Percentiles rank a stretch among this genome's conserved stretches.
These are phyloP conservation scores for Scolopax rusticola DNA, from an alignment of 2,797 vertebrate species.

Conservation along the genomic window DNA sequence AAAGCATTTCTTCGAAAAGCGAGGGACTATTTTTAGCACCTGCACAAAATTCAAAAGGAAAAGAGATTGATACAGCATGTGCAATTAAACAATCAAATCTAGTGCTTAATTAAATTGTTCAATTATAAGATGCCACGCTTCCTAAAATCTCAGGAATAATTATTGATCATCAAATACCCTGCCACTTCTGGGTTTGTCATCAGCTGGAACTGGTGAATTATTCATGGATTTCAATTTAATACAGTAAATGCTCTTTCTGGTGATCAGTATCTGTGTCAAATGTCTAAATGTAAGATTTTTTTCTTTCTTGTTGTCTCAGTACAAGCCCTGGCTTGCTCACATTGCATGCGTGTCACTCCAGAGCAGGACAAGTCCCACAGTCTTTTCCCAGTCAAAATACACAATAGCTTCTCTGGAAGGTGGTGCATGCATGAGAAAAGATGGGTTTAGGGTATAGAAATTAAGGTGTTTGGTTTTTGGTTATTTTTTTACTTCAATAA, in stretches of 20 bases:
- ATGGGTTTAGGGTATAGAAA: not conserved
- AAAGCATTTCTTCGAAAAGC: not conserved
- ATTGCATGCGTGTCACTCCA: not conserved
- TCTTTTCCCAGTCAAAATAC: not conserved
- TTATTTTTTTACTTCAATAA: not conserved
- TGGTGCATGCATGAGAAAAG: not conserved
- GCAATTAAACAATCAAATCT: conserved; percentile 66
- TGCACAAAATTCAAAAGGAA: not conserved
- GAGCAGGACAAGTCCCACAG: not conserved
- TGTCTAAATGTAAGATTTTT: conserved; percentile 24
- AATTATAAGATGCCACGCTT: conserved; percentile 26
- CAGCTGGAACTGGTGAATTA: conserved; percentile 62
- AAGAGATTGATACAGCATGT: not conserved
- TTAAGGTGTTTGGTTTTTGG: too few species aligned
- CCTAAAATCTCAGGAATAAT: conserved; percentile 59
- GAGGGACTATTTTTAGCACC: conserved; percentile 36
- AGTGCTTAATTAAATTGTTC: conserved; percentile 67
- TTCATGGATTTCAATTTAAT: conserved; percentile 60
- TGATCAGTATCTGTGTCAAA: conserved; percentile 53
- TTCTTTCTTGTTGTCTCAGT: conserved; percentile 25
- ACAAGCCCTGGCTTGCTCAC: not conserved
- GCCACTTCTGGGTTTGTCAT: conserved; percentile 54
- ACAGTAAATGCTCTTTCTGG: conserved; percentile 40
- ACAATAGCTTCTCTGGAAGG: not conserved
- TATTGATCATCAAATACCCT: conserved; percentile 68